These are phyloP conservation scores for Whitmania pigra DNA, from an alignment of 1,140 invertebrate genomes.

Conservation along the genomic window DNA sequence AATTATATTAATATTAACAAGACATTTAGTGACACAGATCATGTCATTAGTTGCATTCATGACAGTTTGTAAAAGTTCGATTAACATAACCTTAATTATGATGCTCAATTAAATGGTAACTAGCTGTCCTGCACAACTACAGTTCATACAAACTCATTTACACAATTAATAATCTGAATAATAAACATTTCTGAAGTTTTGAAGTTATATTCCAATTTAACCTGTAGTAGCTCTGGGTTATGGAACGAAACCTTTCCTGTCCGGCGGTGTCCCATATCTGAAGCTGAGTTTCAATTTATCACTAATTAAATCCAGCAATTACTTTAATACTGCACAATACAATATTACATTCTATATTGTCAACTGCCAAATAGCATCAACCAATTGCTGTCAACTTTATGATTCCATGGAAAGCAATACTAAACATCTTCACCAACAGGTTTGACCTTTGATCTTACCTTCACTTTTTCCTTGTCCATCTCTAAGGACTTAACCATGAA, in stretches of 20 bases:
- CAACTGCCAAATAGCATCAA: neutral
- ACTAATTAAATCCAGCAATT: too few species aligned
- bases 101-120: neutral
- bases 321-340: too few species aligned
- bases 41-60: neutral
- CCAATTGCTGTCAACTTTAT: neutral
- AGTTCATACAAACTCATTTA: neutral
- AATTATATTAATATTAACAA: neutral
- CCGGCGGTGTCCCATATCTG: conserved; percentile 90
- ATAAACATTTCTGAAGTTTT: too few species aligned
- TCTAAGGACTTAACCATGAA: conserved; percentile 42
- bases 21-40: neutral
- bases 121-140: neutral
- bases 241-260: conserved; percentile 88
- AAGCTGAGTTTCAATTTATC: conserved; percentile 31
- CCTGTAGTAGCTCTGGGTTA: conserved; percentile 89
- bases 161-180: neutral
- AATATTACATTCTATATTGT: neutral
- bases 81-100: neutral
- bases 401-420: too few species aligned
- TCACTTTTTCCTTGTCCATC: conserved; percentile 39
- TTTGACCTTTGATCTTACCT: conserved; percentile 30
- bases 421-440: too few species aligned
- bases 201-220: neutral
- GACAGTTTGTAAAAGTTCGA: neutral